phyloP scores from a whole-genome alignment of 2,888 invertebrate genomes.

The Ernsta delagoae region DNA sequence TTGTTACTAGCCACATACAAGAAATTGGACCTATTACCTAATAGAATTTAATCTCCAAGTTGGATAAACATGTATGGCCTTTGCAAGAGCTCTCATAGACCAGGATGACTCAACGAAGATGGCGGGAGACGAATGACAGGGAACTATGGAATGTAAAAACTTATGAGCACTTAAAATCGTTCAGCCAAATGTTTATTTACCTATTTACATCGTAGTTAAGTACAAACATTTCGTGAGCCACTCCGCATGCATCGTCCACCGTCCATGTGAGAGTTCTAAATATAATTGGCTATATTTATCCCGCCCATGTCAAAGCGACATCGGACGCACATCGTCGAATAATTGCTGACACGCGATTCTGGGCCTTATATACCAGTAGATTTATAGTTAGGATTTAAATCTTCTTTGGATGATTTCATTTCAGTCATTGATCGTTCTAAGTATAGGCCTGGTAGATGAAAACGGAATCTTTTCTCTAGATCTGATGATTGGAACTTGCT shows the following conservation, averaged over 20 bases:
- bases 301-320: slow-evolving; percentile 67
- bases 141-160: too few relatives aligned
- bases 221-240: slow-evolving; percentile 22
- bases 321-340: slow-evolving; percentile 56
- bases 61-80: too few relatives aligned
- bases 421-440: not conserved
- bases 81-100: too few relatives aligned
- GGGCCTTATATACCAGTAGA: slow-evolving; percentile 21
- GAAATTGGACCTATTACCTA: too few relatives aligned
- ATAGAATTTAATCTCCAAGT: too few relatives aligned
- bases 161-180: not conserved
- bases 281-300: slow-evolving; percentile 71
- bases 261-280: slow-evolving; percentile 67
- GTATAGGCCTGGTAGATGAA: too few relatives aligned
- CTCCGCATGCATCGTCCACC: slow-evolving; percentile 46
- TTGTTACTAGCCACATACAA: too few relatives aligned
- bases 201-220: slow-evolving; percentile 3
- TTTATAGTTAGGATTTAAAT: not conserved
- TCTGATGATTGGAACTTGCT: too few relatives aligned
- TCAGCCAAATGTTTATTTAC: slow-evolving; percentile 19
- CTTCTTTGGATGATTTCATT: not conserved
- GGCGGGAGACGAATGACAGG: too few relatives aligned
- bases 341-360: slow-evolving; percentile 35
- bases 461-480: too few relatives aligned
- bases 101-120: too few relatives aligned